Base-by-base conservation (phyloP, 2,113 vertebrate genomes). In the Gorilla gorilla region DNA sequence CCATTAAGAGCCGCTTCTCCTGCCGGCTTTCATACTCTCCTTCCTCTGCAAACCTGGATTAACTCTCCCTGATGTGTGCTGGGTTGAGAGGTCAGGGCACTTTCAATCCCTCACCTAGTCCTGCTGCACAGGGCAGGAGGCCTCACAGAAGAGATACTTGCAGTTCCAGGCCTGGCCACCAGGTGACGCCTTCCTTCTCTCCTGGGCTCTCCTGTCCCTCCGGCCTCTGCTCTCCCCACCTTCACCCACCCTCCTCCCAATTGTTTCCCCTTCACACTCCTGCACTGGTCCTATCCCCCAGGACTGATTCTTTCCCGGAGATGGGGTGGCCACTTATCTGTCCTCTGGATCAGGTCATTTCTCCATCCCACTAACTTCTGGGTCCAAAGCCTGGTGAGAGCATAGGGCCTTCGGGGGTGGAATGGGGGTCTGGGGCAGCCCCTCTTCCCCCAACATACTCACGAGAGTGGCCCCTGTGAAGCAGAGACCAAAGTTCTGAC, bases 371-470 rank as follows among this genome's bases (percentile, higher is more conserved):
- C 1, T n/a, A 55, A 61, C 8, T 38, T 7, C 52, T 59, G 35
- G 75, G 23, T 43, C 70, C 43, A 35, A 73, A 76, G n/a, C 38
- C 9, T 2, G 4, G 17, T 1, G 40, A 22, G 6, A 22, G 11
- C 14, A 14, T 5, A 14, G 35, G 25, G 25, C 25, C 23, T 40
- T 82, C 84, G n/a, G 68, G 68, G 23, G 80, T 66, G 14, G 72
- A 13, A 8, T 23, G 5, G 10, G 17, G 45, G 17, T 0, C 8
- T 2, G 14, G 48, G 72, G 27, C 4, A 23, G 59, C 22, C 30
- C 48, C 48, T 25, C 6, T 0, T 20, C 1, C 0, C 3, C 9
- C 3, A 35, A 30, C 18, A 43, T 7, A 10, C 14, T 0, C 43
- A 32, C 22, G 20, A 73, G 43, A 73, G 50, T 25, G 43, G 55